Conservation (phyloP, 2,888 invertebrate genomes). For the Ochropleura leucogaster region DNA sequence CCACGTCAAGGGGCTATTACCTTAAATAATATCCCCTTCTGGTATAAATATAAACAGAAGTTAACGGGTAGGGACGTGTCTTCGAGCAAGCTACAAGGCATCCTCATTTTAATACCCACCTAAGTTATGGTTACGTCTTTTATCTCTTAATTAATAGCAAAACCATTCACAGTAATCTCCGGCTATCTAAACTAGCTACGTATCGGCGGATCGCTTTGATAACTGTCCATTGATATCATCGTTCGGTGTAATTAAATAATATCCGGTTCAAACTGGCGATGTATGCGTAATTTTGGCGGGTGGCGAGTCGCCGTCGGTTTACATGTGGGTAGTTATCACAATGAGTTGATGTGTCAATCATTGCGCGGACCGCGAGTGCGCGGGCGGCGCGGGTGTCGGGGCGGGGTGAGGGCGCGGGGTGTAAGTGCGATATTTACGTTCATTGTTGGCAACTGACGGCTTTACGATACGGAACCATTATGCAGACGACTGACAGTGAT, state of each 20-base stretch:
- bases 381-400: not conserved
- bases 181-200: slow-evolving; percentile 53
- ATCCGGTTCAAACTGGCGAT: slow-evolving; percentile 63
- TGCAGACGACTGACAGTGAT: slow-evolving; percentile 66
- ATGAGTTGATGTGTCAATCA: slow-evolving; percentile 70
- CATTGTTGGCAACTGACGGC: slow-evolving; percentile 71
- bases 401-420: slow-evolving; percentile 43
- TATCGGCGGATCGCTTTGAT: slow-evolving; percentile 65
- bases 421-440: slow-evolving; percentile 76
- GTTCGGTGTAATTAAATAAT: slow-evolving; percentile 65
- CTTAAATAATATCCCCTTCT: slow-evolving; percentile 24
- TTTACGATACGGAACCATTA: slow-evolving; percentile 65
- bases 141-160: slow-evolving; percentile 76
- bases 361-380: slow-evolving; percentile 49
- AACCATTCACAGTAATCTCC: slow-evolving; percentile 62
- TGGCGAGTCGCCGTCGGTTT: slow-evolving; percentile 40
- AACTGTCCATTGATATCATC: slow-evolving; percentile 64
- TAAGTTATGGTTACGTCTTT: slow-evolving; percentile 65
- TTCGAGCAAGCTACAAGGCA: slow-evolving; percentile 25
- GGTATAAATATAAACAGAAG: slow-evolving; percentile 26
- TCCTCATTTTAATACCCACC: slow-evolving; percentile 53
- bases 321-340: slow-evolving; percentile 60
- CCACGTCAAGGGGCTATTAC: slow-evolving; percentile 16
- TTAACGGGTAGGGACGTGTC: slow-evolving; percentile 22
- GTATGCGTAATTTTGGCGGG: slow-evolving; percentile 62